phyloP scores from a whole-genome alignment of 1,140 invertebrate genomes.

The Odontomachus brunneus region DNA sequence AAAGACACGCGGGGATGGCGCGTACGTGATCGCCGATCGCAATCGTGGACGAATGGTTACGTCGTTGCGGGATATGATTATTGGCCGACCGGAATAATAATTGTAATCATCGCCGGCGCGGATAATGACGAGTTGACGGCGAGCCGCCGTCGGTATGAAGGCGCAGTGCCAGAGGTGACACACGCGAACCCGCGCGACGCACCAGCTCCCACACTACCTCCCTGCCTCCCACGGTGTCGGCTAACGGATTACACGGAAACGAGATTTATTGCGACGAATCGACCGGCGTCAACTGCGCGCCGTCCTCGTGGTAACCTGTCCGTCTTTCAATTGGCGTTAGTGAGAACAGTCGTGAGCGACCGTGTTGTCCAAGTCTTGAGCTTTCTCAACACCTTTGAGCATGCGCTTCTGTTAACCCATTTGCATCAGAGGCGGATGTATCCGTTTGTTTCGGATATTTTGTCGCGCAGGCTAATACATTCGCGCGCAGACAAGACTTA shows the following conservation, averaged over 20 bases:
- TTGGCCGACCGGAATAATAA: constrained; percentile 81
- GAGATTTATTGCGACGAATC: constrained; percentile 53
- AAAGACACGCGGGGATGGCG: constrained; percentile 48
- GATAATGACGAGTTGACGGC: constrained; percentile 74
- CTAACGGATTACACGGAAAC: constrained; percentile 55
- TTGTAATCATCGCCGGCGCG: constrained; percentile 79
- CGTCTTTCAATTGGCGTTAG: neutral
- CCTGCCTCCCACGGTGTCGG: neutral
- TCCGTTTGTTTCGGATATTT: no score
- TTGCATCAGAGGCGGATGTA: no score
- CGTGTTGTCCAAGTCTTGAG: no score
- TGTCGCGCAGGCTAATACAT: no score
- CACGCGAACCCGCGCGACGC: constrained; percentile 56
- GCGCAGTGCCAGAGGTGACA: constrained; percentile 66
- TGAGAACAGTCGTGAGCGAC: neutral
- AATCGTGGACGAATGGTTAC: constrained; percentile 74
- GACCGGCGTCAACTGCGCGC: constrained; percentile 14
- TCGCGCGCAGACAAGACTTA: no score
- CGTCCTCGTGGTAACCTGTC: neutral
- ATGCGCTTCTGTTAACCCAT: neutral
- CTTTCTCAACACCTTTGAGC: constrained; percentile 2
- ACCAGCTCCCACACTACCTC: constrained; percentile 60
- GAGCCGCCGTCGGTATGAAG: constrained; percentile 16
- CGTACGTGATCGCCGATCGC: constrained; percentile 79
- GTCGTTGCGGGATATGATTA: constrained; percentile 80